phyloP scores from a whole-genome alignment of 2,888 invertebrate genomes.

The Scrobipalpa costella region DNA sequence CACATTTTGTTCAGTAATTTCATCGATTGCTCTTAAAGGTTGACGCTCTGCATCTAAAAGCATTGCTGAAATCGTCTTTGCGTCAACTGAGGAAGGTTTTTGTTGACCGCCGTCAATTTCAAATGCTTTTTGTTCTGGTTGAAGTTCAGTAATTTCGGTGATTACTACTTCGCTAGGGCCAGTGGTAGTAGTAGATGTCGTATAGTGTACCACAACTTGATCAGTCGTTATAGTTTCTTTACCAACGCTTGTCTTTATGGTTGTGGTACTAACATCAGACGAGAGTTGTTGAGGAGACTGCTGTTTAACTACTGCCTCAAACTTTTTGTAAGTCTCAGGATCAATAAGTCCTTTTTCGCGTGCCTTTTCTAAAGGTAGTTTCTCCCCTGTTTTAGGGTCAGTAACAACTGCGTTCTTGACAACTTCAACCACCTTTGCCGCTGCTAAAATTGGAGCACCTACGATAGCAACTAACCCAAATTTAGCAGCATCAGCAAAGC shows the following conservation, averaged over 20 bases:
- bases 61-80: slow-evolving; percentile 62
- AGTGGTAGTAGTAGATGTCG: slow-evolving; percentile 38
- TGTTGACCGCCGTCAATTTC: slow-evolving; percentile 23
- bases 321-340: slow-evolving; percentile 60
- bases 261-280: slow-evolving; percentile 26
- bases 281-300: slow-evolving; percentile 27
- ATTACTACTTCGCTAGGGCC: slow-evolving; percentile 40
- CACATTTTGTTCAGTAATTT: slow-evolving; percentile 73
- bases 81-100: slow-evolving; percentile 39
- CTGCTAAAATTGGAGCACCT: slow-evolving; percentile 88
- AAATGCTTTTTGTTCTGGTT: slow-evolving; percentile 40
- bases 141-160: slow-evolving; percentile 45
- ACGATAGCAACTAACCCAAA: slow-evolving; percentile 87
- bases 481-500: slow-evolving; percentile 87
- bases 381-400: slow-evolving; percentile 87
- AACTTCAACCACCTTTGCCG: slow-evolving; percentile 84
- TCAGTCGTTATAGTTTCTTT: slow-evolving; percentile 32
- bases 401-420: slow-evolving; percentile 81
- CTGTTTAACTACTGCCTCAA: slow-evolving; percentile 43
- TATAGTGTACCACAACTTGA: slow-evolving; percentile 35
- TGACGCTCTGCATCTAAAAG: slow-evolving; percentile 74
- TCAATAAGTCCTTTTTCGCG: slow-evolving; percentile 84
- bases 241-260: slow-evolving; percentile 21
- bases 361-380: slow-evolving; percentile 86
- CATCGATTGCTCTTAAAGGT: slow-evolving; percentile 70